Conservation (phyloP, 2,888 invertebrate species). For the Cetonia aurata region DNA sequence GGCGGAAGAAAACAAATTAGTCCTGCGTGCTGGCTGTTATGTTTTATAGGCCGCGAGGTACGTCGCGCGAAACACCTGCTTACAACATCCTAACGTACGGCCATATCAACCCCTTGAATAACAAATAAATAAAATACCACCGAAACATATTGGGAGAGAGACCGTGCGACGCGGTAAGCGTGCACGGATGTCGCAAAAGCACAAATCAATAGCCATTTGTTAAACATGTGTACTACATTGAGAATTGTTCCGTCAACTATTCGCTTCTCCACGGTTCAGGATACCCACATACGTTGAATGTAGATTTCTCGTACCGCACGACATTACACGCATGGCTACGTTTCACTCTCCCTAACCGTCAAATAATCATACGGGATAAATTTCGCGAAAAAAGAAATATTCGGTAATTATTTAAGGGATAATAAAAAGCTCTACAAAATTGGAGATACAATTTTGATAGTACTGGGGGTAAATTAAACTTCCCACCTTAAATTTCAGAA, state of each 20-base stretch:
- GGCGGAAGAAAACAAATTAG: slow-evolving; percentile 16
- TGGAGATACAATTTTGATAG: no score
- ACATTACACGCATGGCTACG: slow-evolving; percentile 1
- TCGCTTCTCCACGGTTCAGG: neutral
- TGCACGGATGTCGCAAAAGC: slow-evolving; percentile 24
- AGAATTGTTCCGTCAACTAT: slow-evolving; percentile 23
- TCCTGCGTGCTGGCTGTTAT: slow-evolving; percentile 20
- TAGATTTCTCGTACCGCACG: neutral
- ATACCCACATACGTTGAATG: slow-evolving; percentile 3
- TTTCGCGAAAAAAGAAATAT: no score
- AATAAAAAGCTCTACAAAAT: no score
- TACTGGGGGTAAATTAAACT: no score
- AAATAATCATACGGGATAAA: no score
- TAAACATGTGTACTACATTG: slow-evolving; percentile 51
- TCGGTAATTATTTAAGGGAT: no score
- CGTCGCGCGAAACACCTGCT: slow-evolving; percentile 32
- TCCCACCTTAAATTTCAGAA: no score
- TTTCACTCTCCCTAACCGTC: no score
- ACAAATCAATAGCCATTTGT: slow-evolving; percentile 52
- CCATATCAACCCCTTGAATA: slow-evolving; percentile 28
- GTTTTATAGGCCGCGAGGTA: slow-evolving; percentile 16
- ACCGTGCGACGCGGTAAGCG: slow-evolving; percentile 10
- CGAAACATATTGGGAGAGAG: slow-evolving; percentile 39
- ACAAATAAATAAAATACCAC: slow-evolving; percentile 41
- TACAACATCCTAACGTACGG: slow-evolving; percentile 15